A percentile compares a stretch with the other conserved stretches of the same genome.
phyloP scores from a whole-genome alignment of 1,140 invertebrate genomes.

The Portunus trituberculatus region DNA sequence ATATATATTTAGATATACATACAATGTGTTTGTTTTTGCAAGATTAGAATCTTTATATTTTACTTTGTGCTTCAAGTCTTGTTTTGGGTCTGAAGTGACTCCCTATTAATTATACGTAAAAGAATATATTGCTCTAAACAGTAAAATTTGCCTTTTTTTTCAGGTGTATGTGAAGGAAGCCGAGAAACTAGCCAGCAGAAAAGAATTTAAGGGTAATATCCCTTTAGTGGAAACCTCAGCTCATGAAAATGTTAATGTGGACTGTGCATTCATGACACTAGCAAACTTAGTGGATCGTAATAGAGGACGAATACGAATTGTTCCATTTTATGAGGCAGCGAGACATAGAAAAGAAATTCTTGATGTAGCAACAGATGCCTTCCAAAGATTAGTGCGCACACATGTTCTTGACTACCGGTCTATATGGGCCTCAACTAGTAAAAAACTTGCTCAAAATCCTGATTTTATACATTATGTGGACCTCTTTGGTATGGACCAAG shows the following conservation, averaged over 20 bases:
- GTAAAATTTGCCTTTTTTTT: conserved; percentile 24
- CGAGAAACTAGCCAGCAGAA: conserved; percentile 92
- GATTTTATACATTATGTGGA: conserved; percentile 93
- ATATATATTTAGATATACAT: too few relatives aligned
- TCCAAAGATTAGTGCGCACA: conserved; percentile 83
- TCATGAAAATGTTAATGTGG: conserved; percentile 98
- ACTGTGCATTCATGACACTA: conserved; percentile 94
- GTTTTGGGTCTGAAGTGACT: neutral
- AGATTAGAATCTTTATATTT: too few relatives aligned
- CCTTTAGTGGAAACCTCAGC: conserved; percentile 96
- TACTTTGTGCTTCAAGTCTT: neutral
- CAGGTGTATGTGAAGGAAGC: conserved; percentile 91
- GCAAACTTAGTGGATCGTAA: conserved; percentile 94
- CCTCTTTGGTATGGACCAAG: conserved; percentile 92
- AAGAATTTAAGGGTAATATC: conserved; percentile 87
- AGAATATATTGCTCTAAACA: neutral
- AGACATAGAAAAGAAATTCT: conserved; percentile 92
- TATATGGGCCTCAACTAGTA: conserved; percentile 91
- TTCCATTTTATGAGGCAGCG: conserved; percentile 93
- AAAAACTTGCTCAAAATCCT: conserved; percentile 91
- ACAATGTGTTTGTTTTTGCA: too few relatives aligned
- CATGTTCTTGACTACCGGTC: conserved; percentile 89
- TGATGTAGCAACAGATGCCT: conserved; percentile 93
- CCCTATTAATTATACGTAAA: neutral
- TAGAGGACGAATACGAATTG: conserved; percentile 86